phyloP scores from a whole-genome alignment of 1,140 invertebrate species.

The Scaptomyza montana region DNA sequence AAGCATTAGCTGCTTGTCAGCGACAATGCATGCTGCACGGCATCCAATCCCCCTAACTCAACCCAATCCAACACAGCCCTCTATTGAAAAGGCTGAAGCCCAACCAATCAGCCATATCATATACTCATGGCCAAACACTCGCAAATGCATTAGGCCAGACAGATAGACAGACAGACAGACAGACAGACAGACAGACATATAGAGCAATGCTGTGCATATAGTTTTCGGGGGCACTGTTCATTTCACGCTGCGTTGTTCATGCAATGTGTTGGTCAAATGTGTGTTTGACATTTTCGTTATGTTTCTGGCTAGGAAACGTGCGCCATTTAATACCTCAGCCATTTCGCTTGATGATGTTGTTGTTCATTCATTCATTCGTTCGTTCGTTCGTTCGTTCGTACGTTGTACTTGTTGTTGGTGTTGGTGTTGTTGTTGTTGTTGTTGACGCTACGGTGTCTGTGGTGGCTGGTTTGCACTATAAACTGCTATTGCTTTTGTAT shows the following conservation, averaged over 20 bases:
- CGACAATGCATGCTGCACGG: slow-evolving; percentile 18
- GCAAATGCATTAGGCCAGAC: slow-evolving; percentile 36
- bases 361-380: neutral
- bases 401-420: neutral
- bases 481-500: slow-evolving; percentile 65
- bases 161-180: neutral
- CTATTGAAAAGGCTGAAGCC: neutral
- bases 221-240: slow-evolving; percentile 29
- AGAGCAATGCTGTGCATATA: slow-evolving; percentile 1
- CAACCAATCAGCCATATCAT: slow-evolving; percentile 25
- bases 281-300: slow-evolving; percentile 79
- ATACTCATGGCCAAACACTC: slow-evolving; percentile 28
- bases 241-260: slow-evolving; percentile 35
- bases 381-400: no score
- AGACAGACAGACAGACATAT: neutral
- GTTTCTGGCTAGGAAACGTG: slow-evolving; percentile 59
- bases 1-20: slow-evolving; percentile 42
- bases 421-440: slow-evolving; percentile 21
- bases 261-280: slow-evolving; percentile 66
- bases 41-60: neutral
- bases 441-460: slow-evolving; percentile 20
- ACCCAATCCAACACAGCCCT: no score
- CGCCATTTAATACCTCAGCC: slow-evolving; percentile 66
- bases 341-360: slow-evolving; percentile 19
- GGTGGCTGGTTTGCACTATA: slow-evolving; percentile 43